Evolutionary conservation across 2,113 vertebrate species (phyloP).

Genomic region (Coregonus clupeaformis): DNA sequence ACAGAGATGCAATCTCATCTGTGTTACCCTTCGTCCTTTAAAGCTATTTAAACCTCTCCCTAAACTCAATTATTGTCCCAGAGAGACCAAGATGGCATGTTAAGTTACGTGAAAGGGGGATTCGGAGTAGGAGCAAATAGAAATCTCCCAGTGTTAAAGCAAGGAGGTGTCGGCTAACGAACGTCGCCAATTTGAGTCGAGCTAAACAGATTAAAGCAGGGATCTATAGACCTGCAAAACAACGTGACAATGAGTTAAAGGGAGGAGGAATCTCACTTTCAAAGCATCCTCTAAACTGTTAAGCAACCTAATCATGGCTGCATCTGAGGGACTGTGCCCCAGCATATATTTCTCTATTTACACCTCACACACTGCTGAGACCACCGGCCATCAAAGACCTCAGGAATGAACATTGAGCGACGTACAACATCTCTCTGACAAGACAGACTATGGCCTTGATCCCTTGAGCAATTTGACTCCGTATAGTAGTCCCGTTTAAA

Average conservation of each 20-base stretch:
- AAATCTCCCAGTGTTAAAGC: slow-evolving; percentile 76
- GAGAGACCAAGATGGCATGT: slow-evolving; percentile 98
- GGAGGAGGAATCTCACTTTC: slow-evolving; percentile 81
- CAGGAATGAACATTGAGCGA: slow-evolving; percentile 16
- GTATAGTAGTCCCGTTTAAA: slow-evolving; percentile 27
- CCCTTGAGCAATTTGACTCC: slow-evolving; percentile 31
- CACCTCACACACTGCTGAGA: slow-evolving; percentile 60
- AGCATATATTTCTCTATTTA: slow-evolving; percentile 75
- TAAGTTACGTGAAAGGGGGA: slow-evolving; percentile 93
- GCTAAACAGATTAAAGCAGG: slow-evolving; percentile 93
- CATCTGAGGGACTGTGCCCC: slow-evolving; percentile 74
- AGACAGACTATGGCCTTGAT: slow-evolving; percentile 20
- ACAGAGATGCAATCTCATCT: slow-evolving; percentile 78
- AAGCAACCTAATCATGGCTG: slow-evolving; percentile 66
- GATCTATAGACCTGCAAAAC: slow-evolving; percentile 82
- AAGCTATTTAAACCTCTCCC: slow-evolving; percentile 98
- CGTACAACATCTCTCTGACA: no score
- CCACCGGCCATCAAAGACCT: slow-evolving; percentile 29
- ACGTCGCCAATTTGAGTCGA: slow-evolving; percentile 85
- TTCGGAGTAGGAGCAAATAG: slow-evolving; percentile 75
- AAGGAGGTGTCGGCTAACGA: slow-evolving; percentile 82
- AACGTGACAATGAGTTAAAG: slow-evolving; percentile 80
- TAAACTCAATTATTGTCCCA: slow-evolving; percentile 99
- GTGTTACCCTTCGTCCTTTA: slow-evolving; percentile 86
- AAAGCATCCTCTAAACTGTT: slow-evolving; percentile 83